Evolutionary conservation across 1,140 invertebrate species (phyloP).

Genomic region (Trichonephila clavata): DNA sequence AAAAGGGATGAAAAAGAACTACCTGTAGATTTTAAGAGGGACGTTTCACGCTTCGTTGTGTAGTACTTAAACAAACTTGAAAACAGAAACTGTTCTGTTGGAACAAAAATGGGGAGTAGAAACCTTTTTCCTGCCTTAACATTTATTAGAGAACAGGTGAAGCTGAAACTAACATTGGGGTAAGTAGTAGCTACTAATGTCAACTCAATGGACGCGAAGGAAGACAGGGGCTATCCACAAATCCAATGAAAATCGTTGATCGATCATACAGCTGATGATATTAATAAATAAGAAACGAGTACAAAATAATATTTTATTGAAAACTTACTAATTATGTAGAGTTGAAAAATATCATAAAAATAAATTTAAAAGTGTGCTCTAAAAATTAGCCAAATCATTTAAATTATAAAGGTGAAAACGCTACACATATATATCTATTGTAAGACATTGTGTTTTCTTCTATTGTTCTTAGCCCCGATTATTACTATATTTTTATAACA

Average conservation of each 20-base stretch:
- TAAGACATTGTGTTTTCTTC: too few species aligned
- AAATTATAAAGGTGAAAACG: too few species aligned
- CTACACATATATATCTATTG: too few species aligned
- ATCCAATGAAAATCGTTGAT: neutral
- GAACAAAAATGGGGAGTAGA: conserved; percentile 42
- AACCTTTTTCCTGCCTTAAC: conserved; percentile 20
- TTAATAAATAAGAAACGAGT: too few species aligned
- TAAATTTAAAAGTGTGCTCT: too few species aligned
- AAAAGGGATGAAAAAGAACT: conserved; percentile 33
- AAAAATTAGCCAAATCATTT: too few species aligned
- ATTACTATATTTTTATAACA: too few species aligned
- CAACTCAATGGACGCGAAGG: conserved; percentile 46
- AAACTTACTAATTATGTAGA: too few species aligned
- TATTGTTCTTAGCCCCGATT: too few species aligned
- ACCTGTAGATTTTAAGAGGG: conserved; percentile 55
- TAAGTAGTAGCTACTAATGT: conserved; percentile 23
- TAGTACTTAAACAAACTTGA: conserved; percentile 52
- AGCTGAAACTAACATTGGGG: conserved; percentile 54
- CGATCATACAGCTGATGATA: too few species aligned
- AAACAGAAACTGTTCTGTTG: conserved; percentile 24
- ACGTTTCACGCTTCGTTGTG: conserved; percentile 34
- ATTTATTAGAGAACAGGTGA: conserved; percentile 59
- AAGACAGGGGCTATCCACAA: neutral
- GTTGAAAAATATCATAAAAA: too few species aligned
- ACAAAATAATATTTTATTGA: too few species aligned